Conservation (phyloP, 92 coral and sea anemone genomes). For the Nematostella vectensis region DNA sequence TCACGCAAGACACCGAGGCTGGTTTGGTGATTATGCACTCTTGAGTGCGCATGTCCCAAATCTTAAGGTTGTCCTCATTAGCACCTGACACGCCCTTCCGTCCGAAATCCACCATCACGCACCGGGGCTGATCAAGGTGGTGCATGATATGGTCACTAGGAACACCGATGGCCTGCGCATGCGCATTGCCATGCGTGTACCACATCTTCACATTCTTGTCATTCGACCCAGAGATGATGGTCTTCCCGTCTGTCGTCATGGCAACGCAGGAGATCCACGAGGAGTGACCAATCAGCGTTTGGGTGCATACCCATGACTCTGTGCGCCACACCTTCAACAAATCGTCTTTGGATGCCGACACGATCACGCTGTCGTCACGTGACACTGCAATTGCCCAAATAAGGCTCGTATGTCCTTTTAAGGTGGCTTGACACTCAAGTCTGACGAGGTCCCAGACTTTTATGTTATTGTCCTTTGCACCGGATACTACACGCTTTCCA, state of each 20-base stretch:
- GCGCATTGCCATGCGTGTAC: slow-evolving; percentile 49
- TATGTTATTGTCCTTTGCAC: slow-evolving; percentile 56
- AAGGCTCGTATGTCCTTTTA: slow-evolving; percentile 66
- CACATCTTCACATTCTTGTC: slow-evolving; percentile 79
- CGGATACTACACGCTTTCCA: slow-evolving; percentile 69
- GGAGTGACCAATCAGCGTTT: slow-evolving; percentile 75
- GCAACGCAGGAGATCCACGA: slow-evolving; percentile 81
- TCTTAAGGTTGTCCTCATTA: slow-evolving; percentile 44
- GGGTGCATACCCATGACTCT: slow-evolving; percentile 51
- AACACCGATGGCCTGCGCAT: slow-evolving; percentile 24
- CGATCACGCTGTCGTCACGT: slow-evolving; percentile 50
- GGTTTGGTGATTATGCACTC: slow-evolving; percentile 21
- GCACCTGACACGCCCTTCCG: slow-evolving; percentile 74
- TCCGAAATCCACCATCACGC: slow-evolving; percentile 64
- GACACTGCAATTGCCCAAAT: slow-evolving; percentile 70
- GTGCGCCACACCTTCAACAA: slow-evolving; percentile 76
- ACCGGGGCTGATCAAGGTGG: slow-evolving; percentile 64
- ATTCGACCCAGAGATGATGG: slow-evolving; percentile 72
- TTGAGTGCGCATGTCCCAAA: slow-evolving; percentile 46
- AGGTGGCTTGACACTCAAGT: slow-evolving; percentile 46
- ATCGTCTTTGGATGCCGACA: slow-evolving; percentile 79
- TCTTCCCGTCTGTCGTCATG: slow-evolving; percentile 51
- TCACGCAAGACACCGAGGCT: slow-evolving; percentile 45
- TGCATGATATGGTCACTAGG: slow-evolving; percentile 67
- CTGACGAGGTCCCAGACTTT: slow-evolving; percentile 68